Evolutionary conservation across 2,888 invertebrate species (phyloP), one percentile per base, ranked within the genome.

Genomic region (Pardosa pseudoannulata): DNA sequence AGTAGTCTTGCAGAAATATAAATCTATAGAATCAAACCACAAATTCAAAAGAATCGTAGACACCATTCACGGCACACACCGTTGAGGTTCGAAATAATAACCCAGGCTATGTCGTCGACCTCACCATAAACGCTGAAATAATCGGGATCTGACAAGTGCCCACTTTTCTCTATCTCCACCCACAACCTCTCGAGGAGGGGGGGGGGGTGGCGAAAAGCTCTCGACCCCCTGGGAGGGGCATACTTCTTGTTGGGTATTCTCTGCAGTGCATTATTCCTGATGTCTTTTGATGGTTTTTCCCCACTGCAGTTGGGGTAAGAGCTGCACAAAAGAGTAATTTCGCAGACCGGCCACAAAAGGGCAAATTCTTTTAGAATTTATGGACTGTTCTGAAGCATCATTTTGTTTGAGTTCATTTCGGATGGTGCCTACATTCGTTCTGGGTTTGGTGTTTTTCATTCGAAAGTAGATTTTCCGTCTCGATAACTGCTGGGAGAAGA

Each of bases 111-210:
- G 83, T 78, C 83, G 78, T 73, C 82, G 72, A 46, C 13, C 74
- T 28, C 71, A 65, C 71, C 71, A 68, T 76, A 76, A 71, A 72
- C 50, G 82, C 56, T 56, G 65, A 82, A 82, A 82, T 76, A 70
- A 82, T 75, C 74, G 74, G 81, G 70, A 56, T 32, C 72, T 46
- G 31, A 29, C 39, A 27, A n/a, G 75, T 64, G 75, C 78, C 74
- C 83, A 76, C 76, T 72, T 72, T 83, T 83, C 72, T 65, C 76
- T 50, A 67, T 83, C 82, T 85, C 83, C 83, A 85, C 83, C 83
- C 83, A 85, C 83, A 85, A 78, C 83, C 75, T 23, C 32, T 32
- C 50, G 56, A 39, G 56, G 72, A 6, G 3, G 31, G n/a, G 50
- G 50, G 29, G 31, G 71, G n/a, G 39, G 11, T 19, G 11, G 36